phyloP scores from a whole-genome alignment of 2,888 invertebrate species.

The Drosophila engyochracea region DNA sequence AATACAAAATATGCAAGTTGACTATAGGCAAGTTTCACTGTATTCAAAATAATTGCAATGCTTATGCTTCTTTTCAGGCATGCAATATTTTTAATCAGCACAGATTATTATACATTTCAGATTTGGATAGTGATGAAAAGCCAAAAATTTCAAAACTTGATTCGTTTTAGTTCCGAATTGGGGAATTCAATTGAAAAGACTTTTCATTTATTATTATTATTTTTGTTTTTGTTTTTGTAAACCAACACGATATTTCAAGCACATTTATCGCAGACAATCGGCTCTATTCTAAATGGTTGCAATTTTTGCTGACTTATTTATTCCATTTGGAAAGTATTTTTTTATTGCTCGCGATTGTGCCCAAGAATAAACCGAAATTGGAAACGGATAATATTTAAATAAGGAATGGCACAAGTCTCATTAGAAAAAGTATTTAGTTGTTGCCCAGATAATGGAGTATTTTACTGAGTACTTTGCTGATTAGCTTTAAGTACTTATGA shows the following conservation, averaged over 20 bases:
- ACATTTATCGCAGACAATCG: neutral
- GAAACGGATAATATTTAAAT: neutral
- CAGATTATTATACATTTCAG: neutral
- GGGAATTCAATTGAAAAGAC: neutral
- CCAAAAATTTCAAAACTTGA: neutral
- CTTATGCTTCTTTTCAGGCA: neutral
- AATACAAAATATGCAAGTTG: neutral
- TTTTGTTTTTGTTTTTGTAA: neutral
- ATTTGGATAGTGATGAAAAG: neutral
- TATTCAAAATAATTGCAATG: neutral
- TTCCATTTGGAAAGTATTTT: neutral
- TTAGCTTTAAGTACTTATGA: neutral
- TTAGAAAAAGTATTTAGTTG: neutral
- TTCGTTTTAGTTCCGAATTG: neutral
- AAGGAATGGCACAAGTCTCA: neutral
- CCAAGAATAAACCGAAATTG: neutral
- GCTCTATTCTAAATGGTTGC: neutral
- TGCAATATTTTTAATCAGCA: neutral
- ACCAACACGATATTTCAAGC: neutral
- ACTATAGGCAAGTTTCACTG: neutral
- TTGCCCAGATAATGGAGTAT: neutral
- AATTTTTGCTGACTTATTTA: neutral
- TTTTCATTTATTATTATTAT: neutral
- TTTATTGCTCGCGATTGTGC: neutral
- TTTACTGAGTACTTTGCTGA: neutral